These are phyloP conservation scores for Trissolcus japonicus DNA, from an alignment of 2,888 invertebrate species.

Conservation along the genomic window DNA sequence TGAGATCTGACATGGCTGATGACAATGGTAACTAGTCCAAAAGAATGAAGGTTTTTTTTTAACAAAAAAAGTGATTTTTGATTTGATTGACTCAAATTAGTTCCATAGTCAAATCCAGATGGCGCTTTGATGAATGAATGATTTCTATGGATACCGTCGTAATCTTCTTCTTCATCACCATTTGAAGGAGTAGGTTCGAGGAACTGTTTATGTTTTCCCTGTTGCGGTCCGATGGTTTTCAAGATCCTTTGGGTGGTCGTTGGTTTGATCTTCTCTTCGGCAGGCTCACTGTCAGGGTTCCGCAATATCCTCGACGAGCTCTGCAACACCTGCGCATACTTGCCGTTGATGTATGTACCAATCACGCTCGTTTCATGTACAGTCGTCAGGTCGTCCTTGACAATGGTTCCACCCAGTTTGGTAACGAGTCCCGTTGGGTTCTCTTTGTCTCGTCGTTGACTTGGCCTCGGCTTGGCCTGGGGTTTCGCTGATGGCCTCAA, in stretches of 20 bases:
- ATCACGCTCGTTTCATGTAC: constrained; percentile 93
- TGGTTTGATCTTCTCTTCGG: constrained; percentile 82
- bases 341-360: constrained; percentile 90
- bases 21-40: too few species aligned
- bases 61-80: too few species aligned
- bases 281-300: constrained; percentile 49
- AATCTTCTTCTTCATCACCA: constrained; percentile 78
- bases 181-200: constrained; percentile 82
- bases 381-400: constrained; percentile 89
- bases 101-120: constrained; percentile 69
- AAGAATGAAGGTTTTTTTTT: too few species aligned
- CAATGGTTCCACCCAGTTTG: constrained; percentile 88
- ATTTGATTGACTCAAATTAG: neutral
- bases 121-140: neutral
- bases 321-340: constrained; percentile 90
- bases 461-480: constrained; percentile 77
- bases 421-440: constrained; percentile 89
- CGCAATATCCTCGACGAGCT: constrained; percentile 84
- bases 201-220: constrained; percentile 71
- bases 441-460: constrained; percentile 79
- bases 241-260: constrained; percentile 83
- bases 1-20: too few species aligned
- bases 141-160: constrained; percentile 24
- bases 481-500: constrained; percentile 83
- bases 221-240: constrained; percentile 85